Evolutionary conservation across 2,113 vertebrate genomes (phyloP).

Genomic region (Thamnophis sirtalis): DNA sequence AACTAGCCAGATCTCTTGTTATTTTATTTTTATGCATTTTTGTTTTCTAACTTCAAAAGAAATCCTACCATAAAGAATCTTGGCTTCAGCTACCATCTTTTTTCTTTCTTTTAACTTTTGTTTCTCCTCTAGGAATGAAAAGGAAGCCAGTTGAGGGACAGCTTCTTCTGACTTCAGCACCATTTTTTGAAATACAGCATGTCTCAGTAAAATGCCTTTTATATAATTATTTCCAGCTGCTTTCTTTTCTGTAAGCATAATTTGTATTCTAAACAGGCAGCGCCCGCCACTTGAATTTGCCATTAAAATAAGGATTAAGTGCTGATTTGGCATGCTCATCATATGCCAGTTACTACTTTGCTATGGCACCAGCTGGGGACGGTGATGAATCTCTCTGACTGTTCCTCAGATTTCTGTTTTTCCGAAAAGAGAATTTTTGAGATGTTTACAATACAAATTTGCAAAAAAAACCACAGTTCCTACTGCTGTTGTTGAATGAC

Average conservation of each 20-base stretch:
- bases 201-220: conserved; percentile 31
- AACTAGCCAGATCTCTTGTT: neutral
- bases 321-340: conserved; percentile 50
- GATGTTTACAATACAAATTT: neutral
- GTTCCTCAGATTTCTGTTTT: conserved; percentile 19
- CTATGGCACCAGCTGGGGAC: conserved; percentile 37
- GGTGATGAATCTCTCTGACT: conserved; percentile 42
- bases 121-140: neutral
- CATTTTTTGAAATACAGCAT: conserved; percentile 29
- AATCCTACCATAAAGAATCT: neutral
- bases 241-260: conserved; percentile 30
- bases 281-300: conserved; percentile 37
- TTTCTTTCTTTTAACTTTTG: neutral
- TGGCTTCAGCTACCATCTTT: neutral
- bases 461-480: conserved; percentile 3
- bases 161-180: conserved; percentile 4
- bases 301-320: conserved; percentile 57
- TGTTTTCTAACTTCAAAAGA: conserved; percentile 20
- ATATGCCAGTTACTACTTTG: conserved; percentile 37
- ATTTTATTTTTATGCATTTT: neutral
- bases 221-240: conserved; percentile 36
- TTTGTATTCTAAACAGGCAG: conserved; percentile 39
- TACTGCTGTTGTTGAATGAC: conserved; percentile 32
- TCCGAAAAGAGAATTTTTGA: neutral
- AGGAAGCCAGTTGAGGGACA: conserved; percentile 1